phyloP scores from a whole-genome alignment of 2,113 vertebrate species.

The Odobenus rosmarus region DNA sequence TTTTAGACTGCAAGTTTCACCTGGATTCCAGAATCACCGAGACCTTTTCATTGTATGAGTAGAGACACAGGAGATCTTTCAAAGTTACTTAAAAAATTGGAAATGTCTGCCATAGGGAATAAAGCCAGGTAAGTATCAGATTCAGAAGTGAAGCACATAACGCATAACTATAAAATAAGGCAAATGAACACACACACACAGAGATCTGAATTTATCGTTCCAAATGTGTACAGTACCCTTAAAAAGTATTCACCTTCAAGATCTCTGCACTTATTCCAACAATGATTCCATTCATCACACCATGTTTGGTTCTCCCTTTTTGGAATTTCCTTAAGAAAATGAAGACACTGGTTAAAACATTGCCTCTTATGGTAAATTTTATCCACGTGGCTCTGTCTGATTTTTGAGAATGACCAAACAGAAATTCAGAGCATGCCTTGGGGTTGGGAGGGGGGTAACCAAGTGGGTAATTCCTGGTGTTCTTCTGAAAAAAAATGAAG shows the following conservation, averaged over 20 bases:
- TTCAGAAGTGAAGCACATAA: neutral
- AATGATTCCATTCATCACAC: slow-evolving; percentile 33
- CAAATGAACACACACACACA: neutral
- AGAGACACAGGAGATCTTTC: neutral
- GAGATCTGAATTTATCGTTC: neutral
- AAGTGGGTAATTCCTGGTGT: neutral
- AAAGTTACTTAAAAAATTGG: slow-evolving; percentile 23
- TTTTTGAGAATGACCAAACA: slow-evolving; percentile 67
- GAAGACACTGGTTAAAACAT: slow-evolving; percentile 31
- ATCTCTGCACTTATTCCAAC: neutral
- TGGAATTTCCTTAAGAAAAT: slow-evolving; percentile 54
- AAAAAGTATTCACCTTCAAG: neutral
- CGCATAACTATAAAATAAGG: slow-evolving; percentile 32
- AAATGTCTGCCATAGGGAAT: slow-evolving; percentile 2
- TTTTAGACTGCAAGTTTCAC: neutral
- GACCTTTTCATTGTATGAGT: slow-evolving; percentile 2
- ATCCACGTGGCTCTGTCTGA: slow-evolving; percentile 48
- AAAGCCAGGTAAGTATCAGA: slow-evolving; percentile 25
- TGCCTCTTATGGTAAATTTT: slow-evolving; percentile 20
- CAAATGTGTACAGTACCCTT: neutral
- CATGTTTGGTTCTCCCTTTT: neutral
- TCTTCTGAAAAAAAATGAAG: slow-evolving; percentile 52
- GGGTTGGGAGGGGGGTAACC: neutral
- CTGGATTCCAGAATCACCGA: neutral
- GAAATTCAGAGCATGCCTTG: slow-evolving; percentile 33